A percentile compares a stretch with the other conserved stretches of the same genome.
Evolutionary conservation across 2,113 vertebrate species (phyloP).

Genomic region (Ardeotis arabs): DNA sequence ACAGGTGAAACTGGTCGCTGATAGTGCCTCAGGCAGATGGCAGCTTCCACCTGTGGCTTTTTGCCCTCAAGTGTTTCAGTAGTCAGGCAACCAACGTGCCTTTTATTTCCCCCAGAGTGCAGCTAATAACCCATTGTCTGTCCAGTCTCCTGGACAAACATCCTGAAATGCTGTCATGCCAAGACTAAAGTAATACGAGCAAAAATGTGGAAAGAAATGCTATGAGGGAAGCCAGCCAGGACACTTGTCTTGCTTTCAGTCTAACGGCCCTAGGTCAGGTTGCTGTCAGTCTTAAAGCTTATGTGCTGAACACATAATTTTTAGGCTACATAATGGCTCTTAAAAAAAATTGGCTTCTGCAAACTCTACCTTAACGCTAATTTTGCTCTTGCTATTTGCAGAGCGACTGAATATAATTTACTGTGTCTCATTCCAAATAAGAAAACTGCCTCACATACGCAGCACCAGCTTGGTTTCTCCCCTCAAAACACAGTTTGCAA

Average conservation of each 20-base stretch:
- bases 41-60: not conserved
- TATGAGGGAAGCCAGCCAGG: not conserved
- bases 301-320: not conserved
- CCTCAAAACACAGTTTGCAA: not conserved
- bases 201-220: not conserved
- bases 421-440: not conserved
- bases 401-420: not conserved
- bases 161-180: not conserved
- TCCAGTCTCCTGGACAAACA: not conserved
- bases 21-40: accelerated
- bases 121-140: not conserved
- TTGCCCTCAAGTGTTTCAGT: accelerated
- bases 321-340: not conserved
- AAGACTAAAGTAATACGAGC: not conserved
- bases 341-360: not conserved
- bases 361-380: not conserved
- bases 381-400: not conserved
- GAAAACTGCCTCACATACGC: not conserved
- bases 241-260: not conserved
- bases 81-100: accelerated
- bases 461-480: not conserved
- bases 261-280: not conserved
- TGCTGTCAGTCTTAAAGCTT: not conserved
- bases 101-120: not conserved
- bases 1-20: not conserved